Base-by-base conservation (phyloP, 2,888 invertebrate genomes). In the Hypomecis atomaria region DNA sequence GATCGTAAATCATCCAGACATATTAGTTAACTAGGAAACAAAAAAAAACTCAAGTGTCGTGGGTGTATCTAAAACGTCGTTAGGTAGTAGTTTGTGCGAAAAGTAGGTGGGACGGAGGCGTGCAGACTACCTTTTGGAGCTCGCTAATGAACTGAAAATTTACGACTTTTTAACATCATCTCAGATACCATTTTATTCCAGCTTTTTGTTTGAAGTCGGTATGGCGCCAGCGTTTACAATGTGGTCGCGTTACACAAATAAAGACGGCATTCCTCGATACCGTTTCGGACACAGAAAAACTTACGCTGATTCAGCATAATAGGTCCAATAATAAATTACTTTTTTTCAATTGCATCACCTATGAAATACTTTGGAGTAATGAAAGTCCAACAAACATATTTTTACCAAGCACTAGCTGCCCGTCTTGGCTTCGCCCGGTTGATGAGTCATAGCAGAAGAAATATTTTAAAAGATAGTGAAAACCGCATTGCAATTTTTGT, bases 61-160 rank as follows among this genome's bases (percentile, higher is more conserved):
- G 90, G 89, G 92, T 87, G 92, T 88, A 78, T 74, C 82, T 69
- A 71, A 59, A 70, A 74, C 74, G 77, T 91, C 89, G 89, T 90
- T 92, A 85, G 89, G 90, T 92, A 85, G 79, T 69, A 66, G 63
- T 76, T 77, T 74, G 87, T 73, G 87, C 85, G 84, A 88, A 88
- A 82, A 84, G 82, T 79, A 79, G 92, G 92, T 85, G 91, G 88
- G 69, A 36, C 33, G 33, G 74, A 66, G 71, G 72, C 66, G 72
- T 78, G 38, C 75, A 77, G 78, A 75, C 72, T 76, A 76, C 77
- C 78, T 84, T 83, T 82, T 78, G 74, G 77, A 77, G 78, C 79
- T 81, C 78, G 78, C 78, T 82, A 76, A 76, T 72, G 71, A 66
- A 63, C 78, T 86, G 85, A 87, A 83, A 84, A 82, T 71, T 69